Conservation (phyloP, 2,888 invertebrate species). For the Blastobasis lacticolella region DNA sequence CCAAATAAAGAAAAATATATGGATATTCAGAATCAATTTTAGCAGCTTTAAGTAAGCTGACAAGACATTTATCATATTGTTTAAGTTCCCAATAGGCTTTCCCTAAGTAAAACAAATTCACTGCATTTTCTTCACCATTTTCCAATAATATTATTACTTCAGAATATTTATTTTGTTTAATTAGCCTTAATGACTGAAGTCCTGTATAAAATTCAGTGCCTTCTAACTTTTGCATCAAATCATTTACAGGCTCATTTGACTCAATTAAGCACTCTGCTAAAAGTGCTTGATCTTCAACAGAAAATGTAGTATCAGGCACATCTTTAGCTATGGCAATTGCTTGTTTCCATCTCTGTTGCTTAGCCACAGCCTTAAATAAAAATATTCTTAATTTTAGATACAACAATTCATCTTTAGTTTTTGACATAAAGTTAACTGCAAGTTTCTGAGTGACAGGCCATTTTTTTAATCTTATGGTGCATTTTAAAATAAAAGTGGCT, state of each 20-base stretch:
- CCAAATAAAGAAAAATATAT: constrained; percentile 83
- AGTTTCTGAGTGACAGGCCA: constrained; percentile 59
- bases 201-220: constrained; percentile 41
- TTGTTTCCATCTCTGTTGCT: constrained; percentile 69
- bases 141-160: constrained; percentile 74
- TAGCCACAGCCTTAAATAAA: constrained; percentile 44
- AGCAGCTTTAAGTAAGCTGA: constrained; percentile 79
- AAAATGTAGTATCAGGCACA: constrained; percentile 33
- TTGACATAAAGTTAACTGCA: constrained; percentile 50
- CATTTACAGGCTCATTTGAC: constrained; percentile 33
- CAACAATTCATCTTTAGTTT: constrained; percentile 42
- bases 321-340: constrained; percentile 50
- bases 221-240: constrained; percentile 39
- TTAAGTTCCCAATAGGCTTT: constrained; percentile 74
- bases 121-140: constrained; percentile 46
- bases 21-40: constrained; percentile 84
- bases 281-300: constrained; percentile 34
- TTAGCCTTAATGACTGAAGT: constrained; percentile 64
- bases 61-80: constrained; percentile 75
- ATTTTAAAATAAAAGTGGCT: constrained; percentile 51
- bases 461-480: constrained; percentile 53
- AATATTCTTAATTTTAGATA: constrained; percentile 34
- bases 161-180: constrained; percentile 61
- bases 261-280: constrained; percentile 56
- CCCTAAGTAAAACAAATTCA: constrained; percentile 75